Percentiles rank a stretch among this genome's conserved stretches.
These are phyloP conservation scores for Apodemia hepburni DNA, from an alignment of 2,888 invertebrate species.

Conservation along the genomic window DNA sequence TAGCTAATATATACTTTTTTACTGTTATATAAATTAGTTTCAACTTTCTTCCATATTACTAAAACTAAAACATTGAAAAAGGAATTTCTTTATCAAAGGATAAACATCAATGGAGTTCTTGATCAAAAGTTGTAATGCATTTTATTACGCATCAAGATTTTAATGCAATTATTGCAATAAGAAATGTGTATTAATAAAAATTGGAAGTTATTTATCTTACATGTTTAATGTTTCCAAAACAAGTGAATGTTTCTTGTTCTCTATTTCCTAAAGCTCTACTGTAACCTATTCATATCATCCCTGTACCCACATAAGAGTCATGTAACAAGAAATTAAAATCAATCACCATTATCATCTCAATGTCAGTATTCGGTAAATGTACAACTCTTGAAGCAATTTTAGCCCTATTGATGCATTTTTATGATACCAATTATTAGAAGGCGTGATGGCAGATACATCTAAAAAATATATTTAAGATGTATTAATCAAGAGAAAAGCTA, in stretches of 20 bases:
- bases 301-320: no score
- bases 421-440: no score
- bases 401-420: no score
- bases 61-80: neutral
- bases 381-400: no score
- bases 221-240: neutral
- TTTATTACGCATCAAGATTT: constrained; percentile 39
- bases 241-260: neutral
- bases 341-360: no score
- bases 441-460: no score
- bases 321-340: no score
- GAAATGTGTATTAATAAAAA: constrained; percentile 46
- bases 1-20: constrained; percentile 6
- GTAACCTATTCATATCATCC: neutral
- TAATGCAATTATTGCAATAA: constrained; percentile 62
- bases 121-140: constrained; percentile 6
- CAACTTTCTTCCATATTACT: neutral
- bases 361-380: no score
- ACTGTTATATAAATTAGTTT: neutral
- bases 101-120: neutral
- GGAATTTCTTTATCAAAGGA: neutral
- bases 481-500: no score
- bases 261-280: neutral
- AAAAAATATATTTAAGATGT: no score
- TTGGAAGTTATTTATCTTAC: constrained; percentile 42